Evolutionary conservation across 2,113 vertebrate species (phyloP).

Genomic region (Hemiprocne comata): DNA sequence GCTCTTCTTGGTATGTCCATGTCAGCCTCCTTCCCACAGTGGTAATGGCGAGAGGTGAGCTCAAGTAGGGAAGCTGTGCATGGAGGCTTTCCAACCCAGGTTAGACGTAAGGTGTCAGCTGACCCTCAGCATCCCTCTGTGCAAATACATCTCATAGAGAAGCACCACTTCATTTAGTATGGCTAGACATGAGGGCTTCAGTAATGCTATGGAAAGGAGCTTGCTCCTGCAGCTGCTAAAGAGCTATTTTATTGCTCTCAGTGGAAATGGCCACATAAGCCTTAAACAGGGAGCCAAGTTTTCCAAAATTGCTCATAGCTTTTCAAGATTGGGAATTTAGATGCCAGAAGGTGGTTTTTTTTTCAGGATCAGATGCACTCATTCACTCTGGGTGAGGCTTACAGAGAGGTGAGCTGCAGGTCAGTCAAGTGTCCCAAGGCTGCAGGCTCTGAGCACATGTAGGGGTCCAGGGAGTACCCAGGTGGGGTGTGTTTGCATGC

Average conservation of each 20-base stretch:
- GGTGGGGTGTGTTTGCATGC: rapidly evolving
- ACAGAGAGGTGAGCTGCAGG: background rate
- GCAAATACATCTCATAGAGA: background rate
- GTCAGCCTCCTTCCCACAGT: background rate
- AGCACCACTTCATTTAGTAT: background rate
- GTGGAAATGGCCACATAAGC: background rate
- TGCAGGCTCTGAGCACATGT: background rate
- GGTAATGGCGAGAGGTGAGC: background rate
- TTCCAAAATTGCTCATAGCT: background rate
- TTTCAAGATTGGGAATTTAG: background rate
- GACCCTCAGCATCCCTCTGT: background rate
- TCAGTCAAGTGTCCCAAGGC: background rate
- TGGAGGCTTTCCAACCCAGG: background rate
- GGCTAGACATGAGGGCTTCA: background rate
- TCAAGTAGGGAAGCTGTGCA: rapidly evolving
- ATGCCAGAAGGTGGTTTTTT: background rate
- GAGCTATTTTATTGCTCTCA: background rate
- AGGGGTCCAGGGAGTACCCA: rapidly evolving
- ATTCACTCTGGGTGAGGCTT: background rate
- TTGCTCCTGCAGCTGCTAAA: background rate
- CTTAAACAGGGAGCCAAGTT: background rate
- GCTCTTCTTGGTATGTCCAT: background rate
- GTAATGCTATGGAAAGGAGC: background rate
- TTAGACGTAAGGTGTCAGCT: background rate
- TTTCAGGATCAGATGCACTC: background rate